phyloP scores from a whole-genome alignment of 2,113 vertebrate species.

The Nesospiza acunhae region DNA sequence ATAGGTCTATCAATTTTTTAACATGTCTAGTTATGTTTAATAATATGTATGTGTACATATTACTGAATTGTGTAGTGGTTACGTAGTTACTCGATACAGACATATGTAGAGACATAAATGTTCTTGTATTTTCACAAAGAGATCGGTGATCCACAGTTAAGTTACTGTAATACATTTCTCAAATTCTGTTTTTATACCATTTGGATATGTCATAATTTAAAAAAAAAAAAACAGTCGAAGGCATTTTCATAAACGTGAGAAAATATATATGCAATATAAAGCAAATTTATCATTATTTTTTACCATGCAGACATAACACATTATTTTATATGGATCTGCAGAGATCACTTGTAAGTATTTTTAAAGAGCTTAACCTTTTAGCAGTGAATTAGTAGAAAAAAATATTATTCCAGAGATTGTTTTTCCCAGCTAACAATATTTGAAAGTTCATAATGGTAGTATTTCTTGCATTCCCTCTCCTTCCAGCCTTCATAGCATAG shows the following conservation, averaged over 20 bases:
- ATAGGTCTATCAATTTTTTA: not conserved
- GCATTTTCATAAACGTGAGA: not conserved
- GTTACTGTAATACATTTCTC: not conserved
- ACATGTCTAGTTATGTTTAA: not conserved
- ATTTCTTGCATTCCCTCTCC: not conserved
- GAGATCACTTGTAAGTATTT: not conserved
- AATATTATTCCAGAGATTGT: not conserved
- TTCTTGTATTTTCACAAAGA: not conserved
- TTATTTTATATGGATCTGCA: not conserved
- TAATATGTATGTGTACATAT: not conserved
- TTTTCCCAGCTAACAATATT: not conserved
- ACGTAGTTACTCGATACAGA: not conserved
- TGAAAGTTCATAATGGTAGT: not conserved
- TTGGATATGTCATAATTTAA: not conserved
- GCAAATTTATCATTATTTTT: not conserved
- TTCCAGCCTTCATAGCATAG: not conserved
- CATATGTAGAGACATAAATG: not conserved
- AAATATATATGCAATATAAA: not conserved
- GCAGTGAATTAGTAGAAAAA: not conserved
- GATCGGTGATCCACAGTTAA: not conserved
- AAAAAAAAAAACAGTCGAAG: not conserved
- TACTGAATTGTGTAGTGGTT: not conserved
- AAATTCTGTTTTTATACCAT: not conserved
- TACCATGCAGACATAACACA: not conserved
- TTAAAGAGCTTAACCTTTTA: not conserved